Evolutionary conservation across 23 tunicate species (phyloP), one percentile per base, ranked within the genome.

Genomic region (Aplidium turbinatum): DNA sequence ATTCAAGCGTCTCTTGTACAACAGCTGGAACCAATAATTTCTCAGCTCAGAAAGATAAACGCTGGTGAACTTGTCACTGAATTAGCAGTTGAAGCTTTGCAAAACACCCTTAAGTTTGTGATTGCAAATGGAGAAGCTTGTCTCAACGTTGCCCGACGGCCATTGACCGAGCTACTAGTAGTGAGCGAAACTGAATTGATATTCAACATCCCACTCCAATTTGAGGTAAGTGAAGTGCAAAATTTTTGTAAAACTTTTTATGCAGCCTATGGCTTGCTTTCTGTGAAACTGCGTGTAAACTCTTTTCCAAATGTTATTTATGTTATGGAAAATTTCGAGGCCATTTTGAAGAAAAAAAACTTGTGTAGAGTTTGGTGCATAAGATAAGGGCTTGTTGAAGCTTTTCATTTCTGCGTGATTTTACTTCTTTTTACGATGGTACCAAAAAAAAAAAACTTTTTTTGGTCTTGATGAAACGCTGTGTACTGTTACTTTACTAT

Each of bases 21-120:
- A 1, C 29, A 21, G 30, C 55, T 90, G 47, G 50, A 71, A 20
- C 78, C 89, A 2, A 50, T 83, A 19, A 53, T 33, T 16, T 72
- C 29, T 5, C 5, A 24, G n/a, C 60, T 90, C 3, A 27, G 50
- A 29, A 63, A 69, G 35, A 34, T 84, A 55, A 61, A 91, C 27
- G 91, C 92, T 30, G 97, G 82, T 5, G 67, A 84, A 30, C 77
- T 91, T 1, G 73, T 91, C 66, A 54, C 72, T 32, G 91, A 84
- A 26, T 73, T 91, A 46, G 77, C 84, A 24, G 72, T 78, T 52
- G 97, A 91, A 79, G 97, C 77, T 4, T 46, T 68, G 3, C 57
- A 47, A 36, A 84, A 91, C 21, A 73, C 72, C 20, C 36, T 67
- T 1, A 29, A 27, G 9, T 83, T 47, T 57, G n/a, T 91, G 58